Percentiles rank a stretch among this genome's conserved stretches.
phyloP scores from a whole-genome alignment of 2,797 vertebrate species.

The Poeciliopsis paucimaculata region DNA sequence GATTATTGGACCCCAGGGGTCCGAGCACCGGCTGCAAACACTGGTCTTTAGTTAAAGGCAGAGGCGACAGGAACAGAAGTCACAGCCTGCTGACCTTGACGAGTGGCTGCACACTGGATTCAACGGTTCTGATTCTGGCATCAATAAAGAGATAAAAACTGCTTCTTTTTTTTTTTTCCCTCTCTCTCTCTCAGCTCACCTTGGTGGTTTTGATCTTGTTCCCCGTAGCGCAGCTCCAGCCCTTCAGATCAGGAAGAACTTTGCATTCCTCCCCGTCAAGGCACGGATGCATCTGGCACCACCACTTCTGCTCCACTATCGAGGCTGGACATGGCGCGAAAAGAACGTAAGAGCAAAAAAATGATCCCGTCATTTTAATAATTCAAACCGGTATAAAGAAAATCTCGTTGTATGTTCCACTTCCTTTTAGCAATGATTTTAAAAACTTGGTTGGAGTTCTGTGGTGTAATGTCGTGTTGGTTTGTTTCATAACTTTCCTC shows the following conservation, averaged over 20 bases:
- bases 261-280: slow-evolving; percentile 98
- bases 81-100: slow-evolving; percentile 58
- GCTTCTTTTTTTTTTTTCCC: neutral
- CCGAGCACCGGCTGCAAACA: slow-evolving; percentile 50
- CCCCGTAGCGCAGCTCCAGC: slow-evolving; percentile 97
- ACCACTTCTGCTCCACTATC: slow-evolving; percentile 99
- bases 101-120: slow-evolving; percentile 16
- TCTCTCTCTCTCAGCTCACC: slow-evolving; percentile 71
- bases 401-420: neutral
- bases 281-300: slow-evolving; percentile 99
- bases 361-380: neutral
- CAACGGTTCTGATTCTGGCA: slow-evolving; percentile 48
- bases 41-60: slow-evolving; percentile 53
- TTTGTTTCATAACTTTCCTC: neutral
- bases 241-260: slow-evolving; percentile 96
- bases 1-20: slow-evolving; percentile 52
- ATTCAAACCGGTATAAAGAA: neutral
- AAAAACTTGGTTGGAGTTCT: neutral
- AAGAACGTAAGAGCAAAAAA: neutral
- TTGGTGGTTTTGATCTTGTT: slow-evolving; percentile 99
- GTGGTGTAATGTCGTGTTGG: neutral
- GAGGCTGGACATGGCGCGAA: slow-evolving; percentile 81
- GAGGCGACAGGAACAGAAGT: slow-evolving; percentile 44
- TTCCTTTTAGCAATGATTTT: neutral
- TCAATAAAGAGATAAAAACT: slow-evolving; percentile 4